A percentile compares a stretch with the other conserved stretches of the same genome.
Evolutionary conservation across 2,113 vertebrate species (phyloP).

Genomic region (Semnopithecus entellus): DNA sequence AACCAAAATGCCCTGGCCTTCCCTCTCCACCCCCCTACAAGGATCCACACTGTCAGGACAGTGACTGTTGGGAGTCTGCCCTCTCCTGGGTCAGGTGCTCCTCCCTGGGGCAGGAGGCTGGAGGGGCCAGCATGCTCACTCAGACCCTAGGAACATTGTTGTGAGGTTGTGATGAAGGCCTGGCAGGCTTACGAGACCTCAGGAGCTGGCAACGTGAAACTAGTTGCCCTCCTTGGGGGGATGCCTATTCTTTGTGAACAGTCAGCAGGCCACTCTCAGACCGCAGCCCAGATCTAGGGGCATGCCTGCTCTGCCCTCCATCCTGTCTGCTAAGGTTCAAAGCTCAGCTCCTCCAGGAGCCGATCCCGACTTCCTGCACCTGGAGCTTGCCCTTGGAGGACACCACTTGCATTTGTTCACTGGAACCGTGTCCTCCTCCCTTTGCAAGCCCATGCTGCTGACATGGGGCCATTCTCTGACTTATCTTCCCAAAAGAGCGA

Average conservation of each 20-base stretch:
- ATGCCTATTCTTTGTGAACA: background rate
- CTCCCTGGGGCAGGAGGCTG: background rate
- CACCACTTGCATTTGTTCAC: background rate
- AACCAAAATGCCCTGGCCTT: background rate
- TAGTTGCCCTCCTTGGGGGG: too few relatives aligned
- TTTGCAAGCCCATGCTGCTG: rapidly evolving
- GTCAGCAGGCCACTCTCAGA: too few relatives aligned
- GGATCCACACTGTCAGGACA: background rate
- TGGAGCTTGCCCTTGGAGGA: rapidly evolving
- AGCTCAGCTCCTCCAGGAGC: background rate
- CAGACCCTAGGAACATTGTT: background rate
- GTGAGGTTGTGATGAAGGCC: background rate
- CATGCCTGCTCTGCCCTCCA: background rate
- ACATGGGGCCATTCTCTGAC: background rate
- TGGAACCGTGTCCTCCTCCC: rapidly evolving
- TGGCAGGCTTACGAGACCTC: background rate
- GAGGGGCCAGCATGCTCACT: background rate
- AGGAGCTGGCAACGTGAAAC: too few relatives aligned
- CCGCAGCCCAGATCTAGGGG: background rate
- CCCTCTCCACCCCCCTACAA: rapidly evolving
- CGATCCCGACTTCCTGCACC: background rate
- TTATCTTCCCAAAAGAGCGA: background rate
- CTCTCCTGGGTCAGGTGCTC: background rate
- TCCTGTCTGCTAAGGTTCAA: background rate
- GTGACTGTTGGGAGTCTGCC: background rate